A percentile compares a stretch with the other conserved stretches of the same genome.
Conservation (phyloP, 2,113 vertebrate species). For the Ammodytes dubius region DNA sequence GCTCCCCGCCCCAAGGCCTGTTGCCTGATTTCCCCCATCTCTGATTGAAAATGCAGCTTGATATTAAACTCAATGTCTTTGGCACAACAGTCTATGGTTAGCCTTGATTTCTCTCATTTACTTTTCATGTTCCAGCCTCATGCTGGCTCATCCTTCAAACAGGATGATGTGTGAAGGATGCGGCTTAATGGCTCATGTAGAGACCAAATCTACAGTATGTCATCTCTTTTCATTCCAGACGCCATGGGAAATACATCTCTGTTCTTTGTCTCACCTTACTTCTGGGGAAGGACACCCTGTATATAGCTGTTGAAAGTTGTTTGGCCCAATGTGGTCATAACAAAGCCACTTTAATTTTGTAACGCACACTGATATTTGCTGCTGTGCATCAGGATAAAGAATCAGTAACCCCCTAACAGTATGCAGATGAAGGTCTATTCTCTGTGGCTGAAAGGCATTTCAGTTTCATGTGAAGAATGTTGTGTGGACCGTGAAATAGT, state of each 20-base stretch:
- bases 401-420: slow-evolving; percentile 19
- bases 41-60: slow-evolving; percentile 38
- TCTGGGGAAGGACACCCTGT: background rate
- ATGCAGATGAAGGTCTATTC: slow-evolving; percentile 40
- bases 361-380: background rate
- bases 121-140: slow-evolving; percentile 49
- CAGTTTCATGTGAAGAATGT: slow-evolving; percentile 59
- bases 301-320: background rate
- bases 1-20: too few species aligned
- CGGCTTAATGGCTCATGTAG: slow-evolving; percentile 68
- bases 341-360: background rate
- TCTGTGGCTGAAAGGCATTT: slow-evolving; percentile 32
- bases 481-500: slow-evolving; percentile 75
- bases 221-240: slow-evolving; percentile 58
- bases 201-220: slow-evolving; percentile 66
- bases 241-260: slow-evolving; percentile 42
- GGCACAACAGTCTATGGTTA: slow-evolving; percentile 19
- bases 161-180: slow-evolving; percentile 71
- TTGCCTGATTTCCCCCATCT: background rate
- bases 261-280: slow-evolving; percentile 45
- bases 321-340: slow-evolving; percentile 1
- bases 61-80: slow-evolving; percentile 31
- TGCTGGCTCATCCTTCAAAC: slow-evolving; percentile 67
- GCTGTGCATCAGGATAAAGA: slow-evolving; percentile 22
- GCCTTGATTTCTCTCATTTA: slow-evolving; percentile 48